These are phyloP conservation scores for Ceriagrion tenellum DNA, from an alignment of 2,888 invertebrate genomes.

Conservation along the genomic window DNA sequence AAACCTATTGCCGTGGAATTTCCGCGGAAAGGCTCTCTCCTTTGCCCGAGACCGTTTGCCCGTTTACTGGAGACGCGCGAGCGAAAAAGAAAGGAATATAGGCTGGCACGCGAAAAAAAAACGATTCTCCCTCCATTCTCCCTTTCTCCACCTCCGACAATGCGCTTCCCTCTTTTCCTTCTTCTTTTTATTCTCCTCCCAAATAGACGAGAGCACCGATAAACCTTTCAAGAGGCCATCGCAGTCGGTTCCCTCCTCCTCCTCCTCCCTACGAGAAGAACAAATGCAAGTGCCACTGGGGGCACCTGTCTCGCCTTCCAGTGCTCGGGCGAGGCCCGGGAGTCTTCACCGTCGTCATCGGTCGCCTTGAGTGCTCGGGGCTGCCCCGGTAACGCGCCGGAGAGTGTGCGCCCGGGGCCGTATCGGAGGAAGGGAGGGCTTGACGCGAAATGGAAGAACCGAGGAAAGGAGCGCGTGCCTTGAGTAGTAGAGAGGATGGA, in stretches of 20 bases:
- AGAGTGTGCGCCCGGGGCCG: neutral
- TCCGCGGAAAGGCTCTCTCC: neutral
- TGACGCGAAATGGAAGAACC: neutral
- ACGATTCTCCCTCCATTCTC: too few species aligned
- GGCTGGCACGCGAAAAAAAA: too few species aligned
- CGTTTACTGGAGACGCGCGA: neutral
- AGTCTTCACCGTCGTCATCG: too few species aligned
- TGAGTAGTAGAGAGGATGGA: neutral
- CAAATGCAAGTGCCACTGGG: neutral
- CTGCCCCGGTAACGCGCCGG: neutral
- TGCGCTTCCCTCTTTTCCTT: neutral
- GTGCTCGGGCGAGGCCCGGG: neutral
- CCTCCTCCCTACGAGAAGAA: neutral
- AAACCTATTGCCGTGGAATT: neutral
- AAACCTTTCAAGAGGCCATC: slow-evolving; percentile 13
- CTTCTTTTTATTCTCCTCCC: neutral
- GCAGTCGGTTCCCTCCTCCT: neutral
- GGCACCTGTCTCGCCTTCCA: neutral
- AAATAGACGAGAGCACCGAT: neutral
- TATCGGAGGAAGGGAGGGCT: neutral
- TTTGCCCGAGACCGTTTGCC: neutral
- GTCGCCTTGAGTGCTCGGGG: neutral
- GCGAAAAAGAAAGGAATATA: neutral
- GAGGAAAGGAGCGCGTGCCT: neutral
- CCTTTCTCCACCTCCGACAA: neutral